Conservation (phyloP, 2,797 vertebrate species). For the Argya squamiceps region DNA sequence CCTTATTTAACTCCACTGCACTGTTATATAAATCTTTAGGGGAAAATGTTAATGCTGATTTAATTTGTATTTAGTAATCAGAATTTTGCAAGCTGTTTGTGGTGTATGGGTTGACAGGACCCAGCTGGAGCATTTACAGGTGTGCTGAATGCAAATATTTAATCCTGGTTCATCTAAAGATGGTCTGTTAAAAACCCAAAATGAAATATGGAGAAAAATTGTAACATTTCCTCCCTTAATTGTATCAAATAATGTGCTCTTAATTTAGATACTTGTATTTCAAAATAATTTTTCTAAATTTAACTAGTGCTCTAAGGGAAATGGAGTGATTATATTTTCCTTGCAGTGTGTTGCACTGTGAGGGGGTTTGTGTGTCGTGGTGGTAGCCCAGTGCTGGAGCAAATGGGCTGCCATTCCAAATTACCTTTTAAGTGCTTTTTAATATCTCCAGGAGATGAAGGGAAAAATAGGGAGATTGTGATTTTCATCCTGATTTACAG, state of each 20-base stretch:
- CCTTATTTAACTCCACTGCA: background rate
- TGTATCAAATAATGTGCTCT: background rate
- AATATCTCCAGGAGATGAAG: background rate
- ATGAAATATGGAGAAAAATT: background rate
- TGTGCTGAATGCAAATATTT: constrained; percentile 47
- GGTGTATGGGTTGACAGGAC: constrained; percentile 6
- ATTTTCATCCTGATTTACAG: background rate
- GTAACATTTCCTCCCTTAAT: background rate
- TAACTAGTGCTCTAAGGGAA: background rate
- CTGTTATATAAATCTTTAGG: background rate
- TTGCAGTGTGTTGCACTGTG: background rate
- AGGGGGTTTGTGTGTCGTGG: background rate
- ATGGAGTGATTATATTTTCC: background rate
- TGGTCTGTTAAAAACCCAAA: background rate
- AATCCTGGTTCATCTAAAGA: background rate
- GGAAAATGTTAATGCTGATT: constrained; percentile 38
- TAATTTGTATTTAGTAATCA: constrained; percentile 32
- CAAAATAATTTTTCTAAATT: background rate
- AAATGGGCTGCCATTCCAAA: background rate
- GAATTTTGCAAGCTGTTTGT: background rate
- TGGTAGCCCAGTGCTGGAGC: background rate
- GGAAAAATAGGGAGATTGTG: background rate
- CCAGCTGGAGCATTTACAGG: constrained; percentile 31
- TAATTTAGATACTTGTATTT: background rate
- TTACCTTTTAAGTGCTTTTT: background rate